These are phyloP conservation scores for Trichomalopsis sarcophagae DNA, from an alignment of 1,140 invertebrate species.

Conservation along the genomic window DNA sequence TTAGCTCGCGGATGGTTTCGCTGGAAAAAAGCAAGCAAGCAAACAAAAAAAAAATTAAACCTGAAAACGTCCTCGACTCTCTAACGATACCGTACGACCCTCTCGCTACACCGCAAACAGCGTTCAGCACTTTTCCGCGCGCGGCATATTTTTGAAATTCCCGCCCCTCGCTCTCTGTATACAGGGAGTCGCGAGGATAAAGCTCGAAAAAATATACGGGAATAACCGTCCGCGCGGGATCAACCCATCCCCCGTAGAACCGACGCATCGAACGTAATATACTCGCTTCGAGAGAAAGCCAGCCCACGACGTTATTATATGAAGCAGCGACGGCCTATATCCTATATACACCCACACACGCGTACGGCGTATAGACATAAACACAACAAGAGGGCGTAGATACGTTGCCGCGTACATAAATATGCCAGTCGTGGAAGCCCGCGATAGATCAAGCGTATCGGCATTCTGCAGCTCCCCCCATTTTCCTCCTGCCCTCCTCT, in stretches of 20 bases:
- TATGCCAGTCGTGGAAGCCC: conserved; percentile 25
- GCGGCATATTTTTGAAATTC: background rate
- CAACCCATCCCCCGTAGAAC: background rate
- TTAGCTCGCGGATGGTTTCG: background rate
- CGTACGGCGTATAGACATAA: conserved; percentile 3
- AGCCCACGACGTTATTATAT: background rate
- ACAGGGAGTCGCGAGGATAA: background rate
- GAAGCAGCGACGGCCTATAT: background rate
- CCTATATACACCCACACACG: background rate
- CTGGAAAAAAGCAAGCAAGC: background rate
- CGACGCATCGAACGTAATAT: background rate
- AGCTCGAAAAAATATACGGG: background rate
- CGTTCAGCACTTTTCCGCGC: background rate
- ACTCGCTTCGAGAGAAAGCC: background rate
- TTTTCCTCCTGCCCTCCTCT: background rate
- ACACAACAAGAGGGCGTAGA: background rate
- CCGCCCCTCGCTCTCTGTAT: background rate
- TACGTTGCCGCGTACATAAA: conserved; percentile 30
- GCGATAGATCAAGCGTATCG: conserved; percentile 41
- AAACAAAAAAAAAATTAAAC: background rate
- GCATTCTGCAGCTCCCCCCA: background rate
- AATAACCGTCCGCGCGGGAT: background rate
- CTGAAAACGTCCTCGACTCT: background rate
- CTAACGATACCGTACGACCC: background rate
- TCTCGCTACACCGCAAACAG: no score